phyloP scores from a whole-genome alignment of 2,113 vertebrate genomes.

The Pseudorhombus dupliciocellatus region DNA sequence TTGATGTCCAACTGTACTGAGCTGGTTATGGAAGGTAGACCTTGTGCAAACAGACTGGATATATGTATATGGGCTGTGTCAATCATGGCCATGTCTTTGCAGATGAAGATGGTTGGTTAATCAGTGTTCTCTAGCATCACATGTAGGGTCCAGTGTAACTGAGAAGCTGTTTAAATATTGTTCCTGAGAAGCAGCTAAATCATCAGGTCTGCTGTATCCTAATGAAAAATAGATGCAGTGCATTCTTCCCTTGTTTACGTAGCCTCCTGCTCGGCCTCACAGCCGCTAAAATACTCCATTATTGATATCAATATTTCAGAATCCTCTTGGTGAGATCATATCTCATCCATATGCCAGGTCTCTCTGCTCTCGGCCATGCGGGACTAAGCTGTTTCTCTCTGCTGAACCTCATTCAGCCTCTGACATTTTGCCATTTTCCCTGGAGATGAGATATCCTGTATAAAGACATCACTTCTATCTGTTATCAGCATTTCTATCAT shows the following conservation, averaged over 20 bases:
- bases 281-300: constrained; percentile 48
- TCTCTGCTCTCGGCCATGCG: constrained; percentile 32
- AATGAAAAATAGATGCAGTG: constrained; percentile 51
- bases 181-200: constrained; percentile 31
- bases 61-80: too few relatives aligned
- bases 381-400: constrained; percentile 42
- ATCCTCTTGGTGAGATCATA: constrained; percentile 33
- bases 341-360: constrained; percentile 49
- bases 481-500: constrained; percentile 20
- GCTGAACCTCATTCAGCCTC: constrained; percentile 54
- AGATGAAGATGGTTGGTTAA: not conserved
- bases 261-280: constrained; percentile 15
- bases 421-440: constrained; percentile 53
- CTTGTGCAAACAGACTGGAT: too few relatives aligned
- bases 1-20: not conserved
- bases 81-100: too few relatives aligned
- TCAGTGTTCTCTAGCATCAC: not conserved
- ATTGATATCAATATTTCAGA: constrained; percentile 56
- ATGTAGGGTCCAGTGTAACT: not conserved
- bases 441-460: constrained; percentile 29
- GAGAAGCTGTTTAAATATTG: not conserved
- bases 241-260: constrained; percentile 22
- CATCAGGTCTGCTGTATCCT: constrained; percentile 15
- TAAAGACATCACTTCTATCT: not conserved
- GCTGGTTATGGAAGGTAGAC: not conserved